Evolutionary conservation across 2,113 vertebrate genomes (phyloP), one percentile per base, ranked within the genome.

Genomic region (Natator depressus): DNA sequence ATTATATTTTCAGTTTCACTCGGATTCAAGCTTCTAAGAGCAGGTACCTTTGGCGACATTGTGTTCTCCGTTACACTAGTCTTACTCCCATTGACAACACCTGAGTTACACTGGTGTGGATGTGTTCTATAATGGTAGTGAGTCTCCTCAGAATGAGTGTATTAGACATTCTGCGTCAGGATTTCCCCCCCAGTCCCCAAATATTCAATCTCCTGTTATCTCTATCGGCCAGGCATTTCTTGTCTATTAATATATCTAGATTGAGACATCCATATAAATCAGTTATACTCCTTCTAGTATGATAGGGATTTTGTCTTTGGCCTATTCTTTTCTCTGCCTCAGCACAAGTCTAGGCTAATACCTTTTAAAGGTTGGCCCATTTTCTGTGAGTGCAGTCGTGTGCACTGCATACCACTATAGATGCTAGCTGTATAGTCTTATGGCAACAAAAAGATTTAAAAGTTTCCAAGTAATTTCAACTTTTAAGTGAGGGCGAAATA

Each of bases 401-500:
- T 80, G 93, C 76, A 25, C 69, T 84, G 31, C 0, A 0, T 88
- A 46, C n/a, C 47, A 42, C 72, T 0, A 0, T 49, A 80, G 27
- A 16, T 79, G 59, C 87, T 87, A 89, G 82, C 76, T 93, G 59
- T 10, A 27, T 51, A 0, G 0, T 72, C 80, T 94, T 85, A 89
- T 94, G 82, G 22, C 59, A 82, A 55, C 55, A 25, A 90, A 75
- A 51, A 2, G 10, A 82, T 6, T 94, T 83, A 89, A 88, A 53
- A 3, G 75, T 59, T 1, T n/a, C 89, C 92, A 94, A 89, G 49
- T 79, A 89, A 78, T 92, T 95, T 95, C 79, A 96, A 94, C 35
- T 91, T 95, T 69, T 84, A 88, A 91, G 84, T 89, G 59, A 72
- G 24, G 62, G n/a, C 55, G 72, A 51, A 84, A 80, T 75, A 5